Conservation (phyloP, 2,113 vertebrate genomes). For the Megalops atlanticus region DNA sequence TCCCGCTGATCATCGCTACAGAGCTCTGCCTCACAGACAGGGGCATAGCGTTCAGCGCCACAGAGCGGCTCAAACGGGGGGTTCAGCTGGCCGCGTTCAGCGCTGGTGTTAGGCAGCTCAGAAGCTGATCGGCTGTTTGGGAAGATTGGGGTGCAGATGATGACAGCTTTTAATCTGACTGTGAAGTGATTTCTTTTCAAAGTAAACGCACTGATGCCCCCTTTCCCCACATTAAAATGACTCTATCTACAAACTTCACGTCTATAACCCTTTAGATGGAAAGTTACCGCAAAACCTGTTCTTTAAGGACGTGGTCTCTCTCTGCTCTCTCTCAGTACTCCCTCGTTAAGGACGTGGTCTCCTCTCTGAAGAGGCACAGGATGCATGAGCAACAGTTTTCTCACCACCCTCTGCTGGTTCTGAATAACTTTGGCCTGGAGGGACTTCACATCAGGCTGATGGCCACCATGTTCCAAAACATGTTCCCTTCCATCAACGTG, state of each 20-base stretch:
- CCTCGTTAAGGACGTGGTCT: constrained; percentile 83
- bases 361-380: constrained; percentile 83
- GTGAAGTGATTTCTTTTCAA: constrained; percentile 58
- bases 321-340: constrained; percentile 70
- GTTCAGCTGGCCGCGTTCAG: no score
- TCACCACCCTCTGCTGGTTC: constrained; percentile 83
- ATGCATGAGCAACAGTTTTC: constrained; percentile 93
- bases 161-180: constrained; percentile 58
- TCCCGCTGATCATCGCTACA: neutral
- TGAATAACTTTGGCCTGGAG: constrained; percentile 84
- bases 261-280: no score
- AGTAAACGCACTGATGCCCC: constrained; percentile 71
- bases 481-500: constrained; percentile 92
- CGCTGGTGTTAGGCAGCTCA: no score
- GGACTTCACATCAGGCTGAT: constrained; percentile 91
- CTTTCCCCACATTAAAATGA: neutral
- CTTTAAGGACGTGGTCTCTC: constrained; percentile 73
- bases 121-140: neutral
- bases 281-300: no score
- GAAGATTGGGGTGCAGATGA: constrained; percentile 48
- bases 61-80: no score
- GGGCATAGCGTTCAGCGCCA: no score
- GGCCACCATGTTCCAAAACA: constrained; percentile 92
- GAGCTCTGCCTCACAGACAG: no score
- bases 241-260: no score